A percentile compares a stretch with the other conserved stretches of the same genome.
phyloP scores from a whole-genome alignment of 1,140 invertebrate species.

The Goniozus legneri region DNA sequence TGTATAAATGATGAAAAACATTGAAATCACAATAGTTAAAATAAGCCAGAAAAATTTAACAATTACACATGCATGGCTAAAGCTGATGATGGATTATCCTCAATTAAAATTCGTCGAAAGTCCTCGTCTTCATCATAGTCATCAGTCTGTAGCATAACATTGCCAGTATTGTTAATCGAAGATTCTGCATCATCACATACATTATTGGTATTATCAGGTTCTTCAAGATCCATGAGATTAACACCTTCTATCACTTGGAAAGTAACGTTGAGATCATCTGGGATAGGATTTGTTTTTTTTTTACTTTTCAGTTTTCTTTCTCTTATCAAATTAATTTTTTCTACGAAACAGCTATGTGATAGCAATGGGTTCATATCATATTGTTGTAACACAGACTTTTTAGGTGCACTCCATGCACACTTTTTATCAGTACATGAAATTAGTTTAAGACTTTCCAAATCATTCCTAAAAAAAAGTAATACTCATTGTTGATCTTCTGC shows the following conservation, averaged over 20 bases:
- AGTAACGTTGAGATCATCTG: neutral
- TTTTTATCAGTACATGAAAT: conserved; percentile 1
- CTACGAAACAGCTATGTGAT: neutral
- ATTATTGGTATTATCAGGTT: neutral
- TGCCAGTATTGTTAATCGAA: too few relatives aligned
- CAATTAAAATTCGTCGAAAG: too few relatives aligned
- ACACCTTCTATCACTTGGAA: too few relatives aligned
- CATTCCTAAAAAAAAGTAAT: neutral
- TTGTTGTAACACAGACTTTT: neutral
- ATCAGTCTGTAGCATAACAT: too few relatives aligned
- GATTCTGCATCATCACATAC: neutral
- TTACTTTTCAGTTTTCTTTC: neutral
- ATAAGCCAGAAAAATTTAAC: neutral
- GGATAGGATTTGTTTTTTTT: neutral
- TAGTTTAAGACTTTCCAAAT: neutral
- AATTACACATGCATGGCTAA: too few relatives aligned
- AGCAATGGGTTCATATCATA: neutral
- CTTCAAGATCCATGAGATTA: neutral
- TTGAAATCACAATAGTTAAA: neutral
- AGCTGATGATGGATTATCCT: too few relatives aligned
- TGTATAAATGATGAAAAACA: neutral
- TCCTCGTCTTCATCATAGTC: too few relatives aligned
- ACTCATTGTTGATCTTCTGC: too few relatives aligned
- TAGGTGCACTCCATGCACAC: neutral
- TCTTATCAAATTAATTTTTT: neutral